phyloP scores from a whole-genome alignment of 37 sponge, comb jelly and placozoan genomes.

The Beroe ovata region DNA sequence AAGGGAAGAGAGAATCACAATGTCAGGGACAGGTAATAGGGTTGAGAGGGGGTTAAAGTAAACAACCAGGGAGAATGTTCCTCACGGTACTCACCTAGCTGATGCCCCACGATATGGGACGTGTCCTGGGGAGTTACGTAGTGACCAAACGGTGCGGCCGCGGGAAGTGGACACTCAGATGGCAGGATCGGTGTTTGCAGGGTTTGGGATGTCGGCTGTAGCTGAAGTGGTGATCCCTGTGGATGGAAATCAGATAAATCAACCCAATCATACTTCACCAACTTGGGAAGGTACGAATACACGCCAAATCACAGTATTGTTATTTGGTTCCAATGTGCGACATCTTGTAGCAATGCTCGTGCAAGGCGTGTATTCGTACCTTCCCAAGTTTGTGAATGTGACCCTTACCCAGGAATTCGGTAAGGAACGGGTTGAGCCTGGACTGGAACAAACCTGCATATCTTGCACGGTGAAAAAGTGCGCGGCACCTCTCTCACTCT shows the following conservation, averaged over 20 bases:
- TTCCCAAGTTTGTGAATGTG: too few relatives aligned
- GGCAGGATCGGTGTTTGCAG: not conserved
- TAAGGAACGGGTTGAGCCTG: too few relatives aligned
- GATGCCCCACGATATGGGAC: not conserved
- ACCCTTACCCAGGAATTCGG: too few relatives aligned
- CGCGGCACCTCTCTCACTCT: not conserved
- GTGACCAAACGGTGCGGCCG: not conserved
- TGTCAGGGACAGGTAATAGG: not conserved
- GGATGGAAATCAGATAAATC: not conserved
- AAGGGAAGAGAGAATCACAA: not conserved
- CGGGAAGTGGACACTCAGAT: not conserved
- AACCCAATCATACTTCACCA: not conserved
- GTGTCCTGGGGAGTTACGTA: not conserved
- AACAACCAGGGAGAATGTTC: too few relatives aligned
- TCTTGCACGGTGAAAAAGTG: constrained; percentile 27
- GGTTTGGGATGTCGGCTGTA: not conserved
- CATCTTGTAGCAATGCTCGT: too few relatives aligned
- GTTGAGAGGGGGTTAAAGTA: not conserved
- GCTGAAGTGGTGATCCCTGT: not conserved
- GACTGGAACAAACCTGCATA: too few relatives aligned
- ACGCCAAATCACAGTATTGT: too few relatives aligned
- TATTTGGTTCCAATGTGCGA: too few relatives aligned
- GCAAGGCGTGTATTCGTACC: too few relatives aligned
- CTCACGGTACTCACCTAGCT: not conserved
- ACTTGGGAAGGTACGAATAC: too few relatives aligned